These are phyloP conservation scores for Knipowitschia caucasica DNA, from an alignment of 2,797 vertebrate genomes.

Conservation along the genomic window DNA sequence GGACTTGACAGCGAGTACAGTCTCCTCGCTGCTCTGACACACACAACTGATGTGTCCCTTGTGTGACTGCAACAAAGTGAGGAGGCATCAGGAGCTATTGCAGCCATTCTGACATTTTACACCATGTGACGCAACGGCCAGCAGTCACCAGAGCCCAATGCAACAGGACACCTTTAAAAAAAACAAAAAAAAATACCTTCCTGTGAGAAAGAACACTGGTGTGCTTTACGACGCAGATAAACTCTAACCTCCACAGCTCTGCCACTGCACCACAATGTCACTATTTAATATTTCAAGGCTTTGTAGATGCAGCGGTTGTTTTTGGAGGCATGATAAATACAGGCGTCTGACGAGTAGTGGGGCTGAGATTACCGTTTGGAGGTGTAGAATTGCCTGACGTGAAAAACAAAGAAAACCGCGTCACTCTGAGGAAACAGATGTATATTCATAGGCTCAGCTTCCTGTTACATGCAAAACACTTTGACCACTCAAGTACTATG, in stretches of 20 bases:
- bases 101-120: constrained; percentile 43
- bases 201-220: constrained; percentile 13
- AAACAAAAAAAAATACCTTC: no score
- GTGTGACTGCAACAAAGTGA: constrained; percentile 34
- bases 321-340: no score
- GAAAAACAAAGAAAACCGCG: no score
- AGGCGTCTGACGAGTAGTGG: no score
- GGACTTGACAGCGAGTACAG: constrained; percentile 10
- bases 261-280: not conserved
- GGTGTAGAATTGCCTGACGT: no score
- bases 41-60: constrained; percentile 33
- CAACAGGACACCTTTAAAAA: constrained; percentile 33
- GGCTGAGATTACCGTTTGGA: no score
- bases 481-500: no score
- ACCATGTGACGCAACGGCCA: constrained; percentile 33
- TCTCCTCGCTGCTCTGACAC: constrained; percentile 16
- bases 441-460: no score
- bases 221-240: constrained; percentile 9
- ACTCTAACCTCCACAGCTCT: not conserved
- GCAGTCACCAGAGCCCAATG: constrained; percentile 37
- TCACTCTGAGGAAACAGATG: no score
- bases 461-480: no score
- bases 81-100: constrained; percentile 19
- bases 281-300: constrained; percentile 5
- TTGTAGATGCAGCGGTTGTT: not conserved